Base-by-base conservation (phyloP, 1,140 invertebrate genomes). In the Condylostylus longicornis region DNA sequence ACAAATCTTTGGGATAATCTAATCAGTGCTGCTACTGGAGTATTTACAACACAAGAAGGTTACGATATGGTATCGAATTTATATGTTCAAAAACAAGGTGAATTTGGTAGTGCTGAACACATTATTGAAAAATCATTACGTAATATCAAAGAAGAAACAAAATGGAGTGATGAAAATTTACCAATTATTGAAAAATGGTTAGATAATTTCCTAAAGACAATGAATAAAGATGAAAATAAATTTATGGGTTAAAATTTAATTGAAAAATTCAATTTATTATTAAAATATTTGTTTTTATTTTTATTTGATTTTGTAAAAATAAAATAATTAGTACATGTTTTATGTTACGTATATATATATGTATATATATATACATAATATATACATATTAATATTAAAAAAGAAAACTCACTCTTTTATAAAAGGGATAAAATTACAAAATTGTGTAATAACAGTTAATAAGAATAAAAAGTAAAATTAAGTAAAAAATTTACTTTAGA, bases 1-100 rank as follows among this genome's bases (percentile, higher is more conserved):
- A 71, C 71, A 0, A 72, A 74, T 44, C 52, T 82, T 10, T 83
- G 79, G 80, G 71, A 79, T 37, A 74, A 68, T 46, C 58, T 82
- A 5, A 70, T 82, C 10, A 71, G 73, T 31, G 72, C 73, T 8
- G 75, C 77, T 0, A 79, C 77, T 0, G 74, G 71, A 0, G 67
- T 70, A 9, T 82, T 82, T 49, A 77, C 72, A 21, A 79, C 75
- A 1, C 68, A 79, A 48, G 68, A 74, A 40, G 79, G 77, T 8
- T 62, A 77, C 17, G 68, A 77, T 23, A 67, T 73, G 61, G 77
- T 81, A 0, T 66, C 66, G 2, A 64, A 71, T 21, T 46, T 80
- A 0, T 76, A 77, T 35, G 54, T 65, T 6, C 47, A 67, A 21
- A 64, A 69, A 29, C 59, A 68, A 40, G 68, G 66, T 2, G 69